Conservation (phyloP, 2,113 vertebrate genomes). For the Daphoenositta chrysoptera region DNA sequence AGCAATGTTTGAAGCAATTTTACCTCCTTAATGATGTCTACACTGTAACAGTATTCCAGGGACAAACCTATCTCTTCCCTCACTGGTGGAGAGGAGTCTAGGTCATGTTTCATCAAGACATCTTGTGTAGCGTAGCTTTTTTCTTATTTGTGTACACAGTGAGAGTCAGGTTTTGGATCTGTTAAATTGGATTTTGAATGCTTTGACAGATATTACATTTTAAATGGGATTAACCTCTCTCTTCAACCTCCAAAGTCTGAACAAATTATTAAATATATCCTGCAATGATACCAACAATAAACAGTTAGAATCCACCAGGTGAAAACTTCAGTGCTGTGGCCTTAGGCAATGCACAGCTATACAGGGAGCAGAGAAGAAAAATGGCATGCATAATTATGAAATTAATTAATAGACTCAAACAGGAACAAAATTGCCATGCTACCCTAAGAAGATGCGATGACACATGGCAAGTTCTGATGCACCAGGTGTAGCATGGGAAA, state of each 20-base stretch:
- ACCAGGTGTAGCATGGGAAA: neutral
- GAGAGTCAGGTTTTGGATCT: constrained; percentile 38
- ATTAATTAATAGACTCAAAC: neutral
- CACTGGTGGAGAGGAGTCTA: neutral
- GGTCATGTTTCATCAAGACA: constrained; percentile 61
- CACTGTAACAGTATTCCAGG: neutral
- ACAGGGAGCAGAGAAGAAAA: constrained; percentile 28
- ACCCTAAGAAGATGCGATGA: neutral
- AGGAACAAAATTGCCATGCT: neutral
- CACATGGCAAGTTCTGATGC: neutral
- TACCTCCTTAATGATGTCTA: constrained; percentile 28
- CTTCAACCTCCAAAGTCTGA: constrained; percentile 25
- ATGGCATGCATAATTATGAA: neutral
- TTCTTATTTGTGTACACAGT: constrained; percentile 17
- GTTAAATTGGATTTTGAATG: constrained; percentile 58
- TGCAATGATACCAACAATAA: neutral
- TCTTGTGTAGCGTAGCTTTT: constrained; percentile 25
- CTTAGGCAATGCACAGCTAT: neutral
- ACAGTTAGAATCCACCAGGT: neutral
- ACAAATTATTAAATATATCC: constrained; percentile 16
- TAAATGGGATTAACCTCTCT: constrained; percentile 66
- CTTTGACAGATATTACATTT: constrained; percentile 50
- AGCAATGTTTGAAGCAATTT: constrained; percentile 47
- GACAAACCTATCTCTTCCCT: constrained; percentile 46
- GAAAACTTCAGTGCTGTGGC: neutral